Base-by-base conservation (phyloP, 2,888 invertebrate species). In the Melangyna quadrimaculata region DNA sequence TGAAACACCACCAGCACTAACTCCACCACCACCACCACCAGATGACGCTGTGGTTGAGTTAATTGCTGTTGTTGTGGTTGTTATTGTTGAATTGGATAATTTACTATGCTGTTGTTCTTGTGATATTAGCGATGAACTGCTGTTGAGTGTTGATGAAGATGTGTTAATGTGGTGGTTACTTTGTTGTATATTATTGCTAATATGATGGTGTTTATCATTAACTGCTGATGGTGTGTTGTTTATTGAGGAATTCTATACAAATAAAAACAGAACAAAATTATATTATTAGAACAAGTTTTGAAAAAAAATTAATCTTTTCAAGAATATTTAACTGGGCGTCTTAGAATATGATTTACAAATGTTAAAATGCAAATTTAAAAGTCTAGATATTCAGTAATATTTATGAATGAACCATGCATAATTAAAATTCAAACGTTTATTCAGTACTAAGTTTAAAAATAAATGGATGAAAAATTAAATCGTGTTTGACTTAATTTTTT, bases 41-140 rank as follows among this genome's bases (percentile, higher is more conserved):
- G 90, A 87, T 90, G 89, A 70, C 88, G 89, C 57, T 88, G 88
- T 43, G 87, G 88, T 72, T 88, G 88, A 87, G 79, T 78, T 88
- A 74, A 71, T 77, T 70, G 88, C 78, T 70, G 88, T 82, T 84
- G 87, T 40, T 37, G 88, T n/a, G n/a, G n/a, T 87, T 69, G 88
- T 88, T 77, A 87, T 89, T 81, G 88, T 80, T 7, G 84, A 78
- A 77, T 86, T 86, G 19, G 81, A 70, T 57, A 86, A 10, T 51
- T 86, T 86, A 81, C 51, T 86, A 77, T 86, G 86, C 48, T 86
- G 86, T 63, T 86, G 86, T 43, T 86, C 86, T 70, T 86, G 86
- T 22, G 82, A 71, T 71, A 87, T 87, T 59, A 82, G 24, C 17
- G 79, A 69, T 27, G 84, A 78, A 69, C 79, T 84, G n/a, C 73